Percentiles rank a stretch among this genome's conserved stretches.
phyloP scores from a whole-genome alignment of 2,888 invertebrate genomes.

The Nasonovia ribisnigri region DNA sequence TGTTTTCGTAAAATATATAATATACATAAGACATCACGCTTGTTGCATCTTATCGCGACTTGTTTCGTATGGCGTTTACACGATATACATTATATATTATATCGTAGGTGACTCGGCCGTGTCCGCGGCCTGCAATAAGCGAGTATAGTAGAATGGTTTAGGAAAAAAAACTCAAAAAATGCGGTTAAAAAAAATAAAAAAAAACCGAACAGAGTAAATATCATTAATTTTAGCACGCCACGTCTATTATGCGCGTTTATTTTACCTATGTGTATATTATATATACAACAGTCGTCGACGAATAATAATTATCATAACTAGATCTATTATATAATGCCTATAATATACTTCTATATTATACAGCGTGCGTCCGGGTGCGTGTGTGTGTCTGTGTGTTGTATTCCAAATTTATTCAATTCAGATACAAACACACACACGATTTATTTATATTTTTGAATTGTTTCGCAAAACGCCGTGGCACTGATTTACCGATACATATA shows the following conservation, averaged over 20 bases:
- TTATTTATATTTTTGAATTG: constrained; percentile 5
- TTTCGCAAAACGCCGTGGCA: neutral
- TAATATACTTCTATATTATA: neutral
- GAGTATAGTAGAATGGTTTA: neutral
- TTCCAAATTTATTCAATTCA: constrained; percentile 28
- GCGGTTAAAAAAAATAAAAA: constrained; percentile 14
- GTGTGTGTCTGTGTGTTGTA: neutral
- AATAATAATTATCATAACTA: constrained; percentile 50
- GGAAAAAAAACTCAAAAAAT: constrained; percentile 24
- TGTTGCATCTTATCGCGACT: neutral
- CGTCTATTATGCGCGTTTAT: neutral
- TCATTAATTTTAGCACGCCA: constrained; percentile 45
- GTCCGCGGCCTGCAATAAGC: neutral
- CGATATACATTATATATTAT: constrained; percentile 3
- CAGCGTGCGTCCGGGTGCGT: too few relatives aligned
- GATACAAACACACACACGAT: neutral
- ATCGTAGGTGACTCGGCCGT: neutral
- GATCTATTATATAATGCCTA: constrained; percentile 2
- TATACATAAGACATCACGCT: neutral
- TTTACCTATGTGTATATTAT: neutral
- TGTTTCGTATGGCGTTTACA: neutral
- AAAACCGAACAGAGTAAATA: constrained; percentile 24
- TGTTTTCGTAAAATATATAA: constrained; percentile 4
- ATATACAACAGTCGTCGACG: neutral
- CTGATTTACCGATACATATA: neutral